Percentiles rank a stretch among this genome's conserved stretches.
Conservation (phyloP, 2,888 invertebrate genomes). For the Entomobrya proxima region DNA sequence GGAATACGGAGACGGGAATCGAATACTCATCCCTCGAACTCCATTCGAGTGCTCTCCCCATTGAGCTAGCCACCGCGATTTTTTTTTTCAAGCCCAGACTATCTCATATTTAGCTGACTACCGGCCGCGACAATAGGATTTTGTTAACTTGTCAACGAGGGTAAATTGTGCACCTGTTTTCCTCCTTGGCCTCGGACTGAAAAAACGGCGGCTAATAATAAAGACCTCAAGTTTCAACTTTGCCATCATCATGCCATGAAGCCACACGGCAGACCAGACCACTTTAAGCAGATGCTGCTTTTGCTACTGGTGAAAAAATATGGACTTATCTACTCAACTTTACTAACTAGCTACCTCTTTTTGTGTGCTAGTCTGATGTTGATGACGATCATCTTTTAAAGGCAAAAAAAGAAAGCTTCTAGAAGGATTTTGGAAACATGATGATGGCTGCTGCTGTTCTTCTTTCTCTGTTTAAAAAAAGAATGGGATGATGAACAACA, state of each 20-base stretch:
- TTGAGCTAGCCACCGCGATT: no score
- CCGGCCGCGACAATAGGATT: no score
- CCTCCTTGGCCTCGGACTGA: neutral
- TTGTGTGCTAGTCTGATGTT: neutral
- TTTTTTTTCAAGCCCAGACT: no score
- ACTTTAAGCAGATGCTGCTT: neutral
- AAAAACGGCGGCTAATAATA: conserved; percentile 29
- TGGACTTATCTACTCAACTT: neutral
- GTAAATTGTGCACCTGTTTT: no score
- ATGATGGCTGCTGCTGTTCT: no score
- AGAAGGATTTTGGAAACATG: conserved; percentile 22
- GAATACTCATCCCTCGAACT: no score
- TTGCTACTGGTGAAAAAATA: conserved; percentile 11
- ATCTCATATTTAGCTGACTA: no score
- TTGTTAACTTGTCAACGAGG: no score
- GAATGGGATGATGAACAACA: conserved; percentile 49
- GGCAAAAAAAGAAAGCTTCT: neutral
- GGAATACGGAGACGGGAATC: no score
- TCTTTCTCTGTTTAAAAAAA: no score
- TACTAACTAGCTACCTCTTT: neutral
- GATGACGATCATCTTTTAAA: neutral
- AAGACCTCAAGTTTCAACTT: conserved; percentile 60
- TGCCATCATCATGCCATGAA: neutral
- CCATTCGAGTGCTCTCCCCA: no score
- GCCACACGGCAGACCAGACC: neutral